Conservation (phyloP, 2,113 vertebrate species). For the Tylochromis polylepis region DNA sequence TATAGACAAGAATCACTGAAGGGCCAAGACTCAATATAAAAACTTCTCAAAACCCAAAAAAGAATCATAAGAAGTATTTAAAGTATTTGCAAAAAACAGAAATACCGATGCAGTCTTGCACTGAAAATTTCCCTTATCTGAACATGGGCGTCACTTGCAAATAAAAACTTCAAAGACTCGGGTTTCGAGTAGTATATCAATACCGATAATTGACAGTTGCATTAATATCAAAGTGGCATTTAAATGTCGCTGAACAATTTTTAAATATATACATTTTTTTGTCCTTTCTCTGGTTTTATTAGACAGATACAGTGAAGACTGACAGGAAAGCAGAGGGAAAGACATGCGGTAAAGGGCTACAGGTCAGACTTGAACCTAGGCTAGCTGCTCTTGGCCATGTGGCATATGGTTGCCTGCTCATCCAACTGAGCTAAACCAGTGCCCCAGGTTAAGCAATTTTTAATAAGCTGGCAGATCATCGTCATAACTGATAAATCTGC, state of each 20-base stretch:
- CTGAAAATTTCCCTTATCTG: background rate
- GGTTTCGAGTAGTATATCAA: accelerated
- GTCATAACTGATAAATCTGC: background rate
- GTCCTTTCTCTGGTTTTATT: too few relatives aligned
- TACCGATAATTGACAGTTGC: background rate
- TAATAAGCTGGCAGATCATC: background rate
- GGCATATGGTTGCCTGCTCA: too few relatives aligned
- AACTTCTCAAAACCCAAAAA: background rate
- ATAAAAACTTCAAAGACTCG: accelerated
- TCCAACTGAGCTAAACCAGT: too few relatives aligned
- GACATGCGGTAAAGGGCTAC: too few relatives aligned
- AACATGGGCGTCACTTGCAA: background rate
- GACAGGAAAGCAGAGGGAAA: too few relatives aligned
- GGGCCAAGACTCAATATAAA: background rate
- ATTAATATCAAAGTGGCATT: background rate
- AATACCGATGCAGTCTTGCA: background rate
- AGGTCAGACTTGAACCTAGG: too few relatives aligned
- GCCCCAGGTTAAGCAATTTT: accelerated
- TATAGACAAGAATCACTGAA: background rate
- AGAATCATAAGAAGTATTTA: too few relatives aligned
- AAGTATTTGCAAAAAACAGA: background rate
- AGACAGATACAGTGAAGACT: too few relatives aligned
- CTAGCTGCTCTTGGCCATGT: too few relatives aligned
- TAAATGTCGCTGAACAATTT: too few relatives aligned
- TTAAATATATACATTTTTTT: too few relatives aligned